Evolutionary conservation across 1,140 invertebrate genomes (phyloP), one percentile per base, ranked within the genome.

Genomic region (Meloidogyne exigua): DNA sequence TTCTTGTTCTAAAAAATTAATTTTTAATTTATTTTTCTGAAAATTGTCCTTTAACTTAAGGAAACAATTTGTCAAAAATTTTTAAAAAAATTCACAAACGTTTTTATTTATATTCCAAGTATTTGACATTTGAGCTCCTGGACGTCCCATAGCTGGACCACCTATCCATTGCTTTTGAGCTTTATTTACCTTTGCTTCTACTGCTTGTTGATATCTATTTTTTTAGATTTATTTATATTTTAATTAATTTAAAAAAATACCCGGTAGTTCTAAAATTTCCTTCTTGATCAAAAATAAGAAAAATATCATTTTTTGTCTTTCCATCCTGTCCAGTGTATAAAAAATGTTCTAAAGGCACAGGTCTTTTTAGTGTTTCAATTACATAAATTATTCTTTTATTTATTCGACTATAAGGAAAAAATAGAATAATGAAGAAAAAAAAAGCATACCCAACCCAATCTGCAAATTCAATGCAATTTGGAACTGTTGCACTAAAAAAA

Each of bases 381-480:
- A 99, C 95, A 87, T 93, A 95, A 75, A 98, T 95, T 86, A 94
- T 95, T 76, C 93, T 91, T 84, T 93, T 39, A 57, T 79, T 79
- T 13, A 70, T 84, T 15, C 79, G 74, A 7, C 67, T 80, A 80
- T 84, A 49, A 68, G 81, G 18, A 49, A 44, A 9, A 36, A 28
- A 65, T 68, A 23, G 44, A 77, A 21, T 63, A 71, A 7, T 76
- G 42, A 68, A 63, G 78, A 77, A 57, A 15, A 66, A 75, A 73
- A 32, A 15, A n/a, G 81, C 88, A 85, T 86, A 90, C 88, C 96
- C 96, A 64, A 99, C 92, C 96, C 96, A 99, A 85, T 96, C 92
- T 1, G 96, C 96, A 89, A 99, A 95, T 88, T 97, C 92, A 77
- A 95, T 88, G 3, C 94, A 93, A 89, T 99, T 99, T 0, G 96